A percentile compares a stretch with the other conserved stretches of the same genome.
Conservation (phyloP, 2,113 vertebrate genomes). For the Athene noctua region DNA sequence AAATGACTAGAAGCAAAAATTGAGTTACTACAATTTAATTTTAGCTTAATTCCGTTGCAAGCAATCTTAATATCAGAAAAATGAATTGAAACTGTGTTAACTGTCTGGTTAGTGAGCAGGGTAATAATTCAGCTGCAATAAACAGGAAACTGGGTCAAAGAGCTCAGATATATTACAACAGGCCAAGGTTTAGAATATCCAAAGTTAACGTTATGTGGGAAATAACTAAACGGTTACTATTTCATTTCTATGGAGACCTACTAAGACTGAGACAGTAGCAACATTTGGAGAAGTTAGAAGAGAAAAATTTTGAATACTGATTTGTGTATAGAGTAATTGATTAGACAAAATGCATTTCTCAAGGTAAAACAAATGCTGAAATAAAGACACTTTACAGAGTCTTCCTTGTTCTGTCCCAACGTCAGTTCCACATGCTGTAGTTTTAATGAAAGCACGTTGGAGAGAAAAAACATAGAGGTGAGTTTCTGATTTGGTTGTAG, state of each 20-base stretch:
- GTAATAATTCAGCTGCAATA: neutral
- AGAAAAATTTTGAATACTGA: neutral
- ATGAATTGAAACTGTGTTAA: neutral
- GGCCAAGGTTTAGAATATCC: neutral
- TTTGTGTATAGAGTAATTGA: neutral
- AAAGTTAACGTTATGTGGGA: neutral
- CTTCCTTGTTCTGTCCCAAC: neutral
- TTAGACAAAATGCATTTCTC: neutral
- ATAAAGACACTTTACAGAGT: neutral
- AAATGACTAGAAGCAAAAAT: constrained; percentile 6
- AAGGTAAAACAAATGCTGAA: neutral
- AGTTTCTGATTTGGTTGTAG: neutral
- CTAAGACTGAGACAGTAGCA: neutral
- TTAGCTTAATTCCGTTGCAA: neutral
- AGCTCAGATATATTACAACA: neutral
- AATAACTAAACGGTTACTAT: neutral
- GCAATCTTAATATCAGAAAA: neutral
- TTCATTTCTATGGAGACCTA: neutral
- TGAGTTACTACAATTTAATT: constrained; percentile 31
- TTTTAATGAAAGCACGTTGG: neutral
- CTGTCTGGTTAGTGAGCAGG: neutral
- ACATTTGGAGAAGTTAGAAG: neutral
- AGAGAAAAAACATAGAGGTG: neutral
- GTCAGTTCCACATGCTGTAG: neutral
- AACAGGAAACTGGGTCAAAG: neutral